Conservation (phyloP, 2,888 invertebrate genomes). For the Lomographa bimaculata region DNA sequence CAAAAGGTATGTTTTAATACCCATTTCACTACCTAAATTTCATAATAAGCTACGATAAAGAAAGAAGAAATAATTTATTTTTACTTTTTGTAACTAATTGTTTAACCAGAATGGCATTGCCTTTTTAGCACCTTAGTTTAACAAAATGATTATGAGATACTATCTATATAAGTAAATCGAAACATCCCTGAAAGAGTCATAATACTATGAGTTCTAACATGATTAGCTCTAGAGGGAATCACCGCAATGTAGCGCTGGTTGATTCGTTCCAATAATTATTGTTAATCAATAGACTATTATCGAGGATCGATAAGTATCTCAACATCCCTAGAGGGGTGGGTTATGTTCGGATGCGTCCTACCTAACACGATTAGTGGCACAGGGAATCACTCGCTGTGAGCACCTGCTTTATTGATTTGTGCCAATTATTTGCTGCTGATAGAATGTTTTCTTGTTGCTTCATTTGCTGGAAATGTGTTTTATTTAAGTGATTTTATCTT, state of each 20-base stretch:
- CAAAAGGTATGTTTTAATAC: too few species aligned
- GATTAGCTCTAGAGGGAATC: neutral
- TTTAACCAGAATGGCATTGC: too few species aligned
- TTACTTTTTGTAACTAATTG: too few species aligned
- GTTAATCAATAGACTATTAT: neutral
- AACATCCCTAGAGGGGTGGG: constrained; percentile 31
- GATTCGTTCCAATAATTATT: neutral
- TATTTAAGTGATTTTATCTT: too few species aligned
- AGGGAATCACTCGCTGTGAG: constrained; percentile 39
- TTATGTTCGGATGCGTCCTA: constrained; percentile 36
- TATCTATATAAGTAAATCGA: constrained; percentile 27
- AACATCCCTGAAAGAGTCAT: constrained; percentile 29
- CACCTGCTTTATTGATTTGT: constrained; percentile 43
- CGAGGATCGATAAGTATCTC: constrained; percentile 2
- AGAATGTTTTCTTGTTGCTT: constrained; percentile 32
- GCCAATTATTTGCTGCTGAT: constrained; percentile 51
- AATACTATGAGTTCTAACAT: constrained; percentile 33
- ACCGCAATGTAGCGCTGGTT: too few species aligned
- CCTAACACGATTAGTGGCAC: constrained; percentile 53
- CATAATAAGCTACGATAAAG: too few species aligned
- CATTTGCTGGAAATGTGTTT: constrained; percentile 7
- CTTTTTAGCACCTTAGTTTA: too few species aligned
- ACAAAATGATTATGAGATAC: too few species aligned
- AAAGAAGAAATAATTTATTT: too few species aligned
- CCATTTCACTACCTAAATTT: too few species aligned